phyloP scores from a whole-genome alignment of 92 coral and sea anemone genomes.

The Pocillopora meandrina region DNA sequence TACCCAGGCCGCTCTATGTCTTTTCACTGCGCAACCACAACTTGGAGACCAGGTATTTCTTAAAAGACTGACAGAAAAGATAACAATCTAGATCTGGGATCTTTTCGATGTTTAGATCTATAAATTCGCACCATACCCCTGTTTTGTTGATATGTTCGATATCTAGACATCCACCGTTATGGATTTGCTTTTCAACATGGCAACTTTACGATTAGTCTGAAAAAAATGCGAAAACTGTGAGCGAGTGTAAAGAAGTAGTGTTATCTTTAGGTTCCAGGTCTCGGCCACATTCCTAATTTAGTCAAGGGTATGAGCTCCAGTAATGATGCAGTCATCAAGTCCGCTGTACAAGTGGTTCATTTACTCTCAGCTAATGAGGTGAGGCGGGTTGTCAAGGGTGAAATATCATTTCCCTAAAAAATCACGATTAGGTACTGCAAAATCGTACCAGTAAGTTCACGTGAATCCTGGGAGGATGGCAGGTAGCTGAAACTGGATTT shows the following conservation, averaged over 20 bases:
- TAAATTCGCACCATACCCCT: background rate
- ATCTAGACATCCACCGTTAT: background rate
- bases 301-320: constrained; percentile 88
- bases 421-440: too few relatives aligned
- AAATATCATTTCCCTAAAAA: background rate
- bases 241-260: background rate
- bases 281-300: constrained; percentile 89
- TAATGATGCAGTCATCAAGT: constrained; percentile 85
- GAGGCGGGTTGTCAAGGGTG: background rate
- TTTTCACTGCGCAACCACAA: constrained; percentile 86
- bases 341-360: constrained; percentile 89
- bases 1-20: constrained; percentile 88
- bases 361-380: constrained; percentile 87
- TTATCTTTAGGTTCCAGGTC: constrained; percentile 79
- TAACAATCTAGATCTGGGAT: background rate
- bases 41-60: constrained; percentile 87
- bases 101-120: background rate
- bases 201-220: background rate
- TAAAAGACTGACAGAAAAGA: background rate
- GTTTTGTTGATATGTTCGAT: background rate
- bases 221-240: background rate
- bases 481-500: too few relatives aligned
- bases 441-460: too few relatives aligned
- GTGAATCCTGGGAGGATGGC: too few relatives aligned
- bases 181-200: too few relatives aligned